Conservation (phyloP, 1,140 invertebrate genomes). For the Musca domestica region DNA sequence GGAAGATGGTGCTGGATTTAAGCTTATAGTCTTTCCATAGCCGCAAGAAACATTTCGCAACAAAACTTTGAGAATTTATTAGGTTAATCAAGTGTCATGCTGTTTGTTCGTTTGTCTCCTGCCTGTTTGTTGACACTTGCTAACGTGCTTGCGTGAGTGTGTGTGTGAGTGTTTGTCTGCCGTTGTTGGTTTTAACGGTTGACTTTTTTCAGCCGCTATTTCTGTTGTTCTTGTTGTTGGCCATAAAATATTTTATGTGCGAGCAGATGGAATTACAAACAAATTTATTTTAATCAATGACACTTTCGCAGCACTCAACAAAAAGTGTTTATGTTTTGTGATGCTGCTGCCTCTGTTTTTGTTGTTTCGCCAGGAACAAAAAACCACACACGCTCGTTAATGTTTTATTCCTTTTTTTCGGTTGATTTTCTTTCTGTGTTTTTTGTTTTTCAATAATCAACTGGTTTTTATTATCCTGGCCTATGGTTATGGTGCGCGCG, state of each 20-base stretch:
- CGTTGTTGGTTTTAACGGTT: neutral
- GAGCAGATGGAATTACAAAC: constrained; percentile 14
- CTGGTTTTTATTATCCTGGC: constrained; percentile 4
- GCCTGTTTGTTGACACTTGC: neutral
- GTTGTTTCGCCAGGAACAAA: neutral
- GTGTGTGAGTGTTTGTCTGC: neutral
- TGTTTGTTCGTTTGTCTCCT: neutral
- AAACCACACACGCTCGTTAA: neutral
- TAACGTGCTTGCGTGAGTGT: neutral
- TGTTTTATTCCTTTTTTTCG: no score
- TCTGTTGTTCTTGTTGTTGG: no score
- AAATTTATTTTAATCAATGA: constrained; percentile 20
- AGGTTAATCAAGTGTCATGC: constrained; percentile 10
- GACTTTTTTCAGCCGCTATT: no score
- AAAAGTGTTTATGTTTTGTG: neutral
- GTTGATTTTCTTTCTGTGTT: no score
- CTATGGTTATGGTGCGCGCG: no score
- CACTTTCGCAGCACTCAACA: neutral
- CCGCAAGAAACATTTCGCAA: neutral
- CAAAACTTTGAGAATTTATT: constrained; percentile 17
- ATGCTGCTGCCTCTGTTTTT: neutral
- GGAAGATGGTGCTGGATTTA: neutral
- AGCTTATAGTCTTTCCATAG: neutral
- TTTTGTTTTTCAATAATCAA: constrained; percentile 11
- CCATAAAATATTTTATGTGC: constrained; percentile 17